Evolutionary conservation across 1,140 invertebrate species (phyloP).

Genomic region (Charaxes varanes): DNA sequence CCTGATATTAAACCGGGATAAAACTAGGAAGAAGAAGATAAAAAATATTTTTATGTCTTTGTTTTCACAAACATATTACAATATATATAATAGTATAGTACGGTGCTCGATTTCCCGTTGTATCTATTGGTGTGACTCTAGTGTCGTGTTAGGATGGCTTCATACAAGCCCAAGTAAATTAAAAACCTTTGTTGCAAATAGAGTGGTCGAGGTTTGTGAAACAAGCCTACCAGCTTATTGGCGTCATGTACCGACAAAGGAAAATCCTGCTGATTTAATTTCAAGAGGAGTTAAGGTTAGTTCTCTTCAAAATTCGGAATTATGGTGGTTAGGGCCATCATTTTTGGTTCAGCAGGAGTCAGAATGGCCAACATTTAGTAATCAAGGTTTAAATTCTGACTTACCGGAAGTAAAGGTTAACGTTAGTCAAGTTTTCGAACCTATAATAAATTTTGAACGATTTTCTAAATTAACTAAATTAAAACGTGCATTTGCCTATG

Average conservation of each 20-base stretch:
- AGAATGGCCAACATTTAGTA: slow-evolving; percentile 6
- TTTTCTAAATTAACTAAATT: too few relatives aligned
- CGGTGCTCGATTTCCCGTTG: too few relatives aligned
- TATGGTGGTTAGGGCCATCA: slow-evolving; percentile 14
- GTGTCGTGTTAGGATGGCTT: slow-evolving; percentile 8
- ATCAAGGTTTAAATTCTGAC: neutral
- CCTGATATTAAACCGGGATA: too few relatives aligned
- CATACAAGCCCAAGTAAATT: neutral
- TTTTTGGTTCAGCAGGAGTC: slow-evolving; percentile 6
- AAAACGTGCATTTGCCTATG: too few relatives aligned
- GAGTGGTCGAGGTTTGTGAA: slow-evolving; percentile 3
- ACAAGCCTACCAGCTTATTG: slow-evolving; percentile 2
- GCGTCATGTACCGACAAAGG: slow-evolving; percentile 10
- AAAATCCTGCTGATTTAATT: slow-evolving; percentile 18
- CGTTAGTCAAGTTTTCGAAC: too few relatives aligned
- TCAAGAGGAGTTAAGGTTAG: slow-evolving; percentile 12
- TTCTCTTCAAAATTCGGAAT: neutral
- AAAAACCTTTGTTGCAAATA: slow-evolving; percentile 8
- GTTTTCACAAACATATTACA: too few relatives aligned
- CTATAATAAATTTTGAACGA: too few relatives aligned
- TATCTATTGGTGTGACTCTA: slow-evolving; percentile 16
- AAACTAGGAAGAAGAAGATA: too few relatives aligned
- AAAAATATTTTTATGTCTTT: too few relatives aligned
- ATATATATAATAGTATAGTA: too few relatives aligned
- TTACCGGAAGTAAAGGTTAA: slow-evolving; percentile 16